phyloP scores from a whole-genome alignment of 2,113 vertebrate genomes.

The Ursus arctos region DNA sequence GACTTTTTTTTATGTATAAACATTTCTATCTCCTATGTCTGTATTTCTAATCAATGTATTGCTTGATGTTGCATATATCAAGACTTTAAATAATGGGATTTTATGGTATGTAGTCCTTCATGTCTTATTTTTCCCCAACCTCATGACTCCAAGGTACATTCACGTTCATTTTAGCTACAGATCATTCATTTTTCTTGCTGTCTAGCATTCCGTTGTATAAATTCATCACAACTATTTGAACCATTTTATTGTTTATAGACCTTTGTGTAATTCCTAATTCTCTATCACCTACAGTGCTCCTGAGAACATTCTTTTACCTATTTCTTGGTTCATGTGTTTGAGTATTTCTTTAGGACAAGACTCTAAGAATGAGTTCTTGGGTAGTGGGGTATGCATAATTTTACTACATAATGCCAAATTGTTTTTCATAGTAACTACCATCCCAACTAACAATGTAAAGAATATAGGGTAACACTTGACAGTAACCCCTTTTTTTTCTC shows the following conservation, averaged over 20 bases:
- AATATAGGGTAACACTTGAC: neutral
- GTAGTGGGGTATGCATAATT: neutral
- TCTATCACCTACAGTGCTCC: neutral
- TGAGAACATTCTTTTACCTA: neutral
- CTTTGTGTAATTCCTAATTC: neutral
- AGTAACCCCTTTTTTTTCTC: neutral
- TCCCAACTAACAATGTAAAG: neutral
- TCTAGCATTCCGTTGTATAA: neutral
- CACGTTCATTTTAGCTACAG: neutral
- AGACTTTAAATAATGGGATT: neutral
- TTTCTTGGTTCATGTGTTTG: neutral
- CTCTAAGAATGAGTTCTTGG: neutral
- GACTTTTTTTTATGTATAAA: neutral
- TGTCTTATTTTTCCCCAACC: neutral
- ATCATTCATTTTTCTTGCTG: conserved; percentile 6
- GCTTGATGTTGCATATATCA: neutral
- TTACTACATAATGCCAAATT: neutral
- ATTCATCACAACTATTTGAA: neutral
- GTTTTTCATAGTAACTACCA: neutral
- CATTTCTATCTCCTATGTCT: neutral
- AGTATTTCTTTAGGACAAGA: neutral
- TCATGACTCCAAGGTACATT: neutral
- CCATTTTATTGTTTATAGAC: neutral
- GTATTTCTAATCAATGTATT: neutral
- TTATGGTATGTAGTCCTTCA: neutral